These are phyloP conservation scores for Pherbina coryleti DNA, from an alignment of 2,888 invertebrate genomes.

Conservation along the genomic window DNA sequence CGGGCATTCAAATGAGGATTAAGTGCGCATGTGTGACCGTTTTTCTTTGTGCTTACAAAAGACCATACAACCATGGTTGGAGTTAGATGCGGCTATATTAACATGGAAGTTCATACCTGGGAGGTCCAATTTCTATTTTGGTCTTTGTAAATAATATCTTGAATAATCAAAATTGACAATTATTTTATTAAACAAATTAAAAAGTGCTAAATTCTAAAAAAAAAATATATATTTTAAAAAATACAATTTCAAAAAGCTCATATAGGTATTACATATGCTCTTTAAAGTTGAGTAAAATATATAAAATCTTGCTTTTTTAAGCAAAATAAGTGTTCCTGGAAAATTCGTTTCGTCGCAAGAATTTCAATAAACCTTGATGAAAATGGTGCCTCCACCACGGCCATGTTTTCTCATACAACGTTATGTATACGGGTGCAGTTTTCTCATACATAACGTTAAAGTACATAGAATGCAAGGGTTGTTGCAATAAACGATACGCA, in stretches of 20 bases:
- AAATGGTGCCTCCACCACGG: too few species aligned
- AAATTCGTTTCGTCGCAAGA: too few species aligned
- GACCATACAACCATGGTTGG: background rate
- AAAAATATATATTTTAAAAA: too few species aligned
- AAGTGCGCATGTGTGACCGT: slow-evolving; percentile 16
- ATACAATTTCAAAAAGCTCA: too few species aligned
- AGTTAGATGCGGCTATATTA: background rate
- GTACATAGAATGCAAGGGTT: slow-evolving; percentile 23
- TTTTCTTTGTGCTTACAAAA: background rate
- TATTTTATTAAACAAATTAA: background rate
- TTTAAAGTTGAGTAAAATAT: too few species aligned
- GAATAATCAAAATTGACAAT: background rate
- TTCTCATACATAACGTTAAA: background rate
- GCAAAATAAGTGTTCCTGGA: too few species aligned
- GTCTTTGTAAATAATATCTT: background rate
- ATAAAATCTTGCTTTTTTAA: too few species aligned
- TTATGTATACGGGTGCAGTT: background rate
- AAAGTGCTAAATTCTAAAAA: too few species aligned
- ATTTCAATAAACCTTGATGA: too few species aligned
- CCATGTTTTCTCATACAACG: background rate
- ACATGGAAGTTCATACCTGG: background rate
- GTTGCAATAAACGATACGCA: background rate
- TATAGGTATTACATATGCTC: too few species aligned
- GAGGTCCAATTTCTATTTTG: background rate
- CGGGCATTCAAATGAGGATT: slow-evolving; percentile 27